Conservation (phyloP, 2,797 vertebrate species). For the Tolypeutes matacus region DNA sequence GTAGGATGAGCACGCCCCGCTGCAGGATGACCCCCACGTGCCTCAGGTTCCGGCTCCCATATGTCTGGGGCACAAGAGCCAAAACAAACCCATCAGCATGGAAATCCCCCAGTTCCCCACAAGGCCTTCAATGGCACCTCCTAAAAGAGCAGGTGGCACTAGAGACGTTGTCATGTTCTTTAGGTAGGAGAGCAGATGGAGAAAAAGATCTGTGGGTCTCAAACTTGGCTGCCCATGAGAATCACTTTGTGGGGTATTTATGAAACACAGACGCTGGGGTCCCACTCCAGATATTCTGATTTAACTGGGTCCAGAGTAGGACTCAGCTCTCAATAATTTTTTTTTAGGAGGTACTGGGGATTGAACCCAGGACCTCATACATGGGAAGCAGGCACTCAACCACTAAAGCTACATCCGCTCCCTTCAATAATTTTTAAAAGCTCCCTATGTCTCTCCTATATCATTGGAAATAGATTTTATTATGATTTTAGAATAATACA, state of each 20-base stretch:
- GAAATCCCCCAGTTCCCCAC: accelerated
- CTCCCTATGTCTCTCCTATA: too few relatives aligned
- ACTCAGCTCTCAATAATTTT: neutral
- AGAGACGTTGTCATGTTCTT: neutral
- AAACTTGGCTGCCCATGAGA: neutral
- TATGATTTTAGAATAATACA: too few relatives aligned
- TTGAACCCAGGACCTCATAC: too few relatives aligned
- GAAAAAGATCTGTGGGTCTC: neutral
- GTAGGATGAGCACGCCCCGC: constrained; percentile 90
- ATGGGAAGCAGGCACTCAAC: too few relatives aligned
- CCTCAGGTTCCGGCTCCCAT: constrained; percentile 93
- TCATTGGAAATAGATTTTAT: too few relatives aligned
- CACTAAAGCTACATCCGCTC: too few relatives aligned
- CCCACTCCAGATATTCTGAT: neutral
- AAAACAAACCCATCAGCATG: neutral
- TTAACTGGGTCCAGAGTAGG: neutral
- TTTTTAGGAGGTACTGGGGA: too few relatives aligned
- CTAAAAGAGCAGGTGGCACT: neutral
- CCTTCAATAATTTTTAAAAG: neutral
- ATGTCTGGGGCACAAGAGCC: constrained; percentile 88
- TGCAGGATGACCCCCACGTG: constrained; percentile 94
- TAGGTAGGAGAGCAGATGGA: too few relatives aligned
- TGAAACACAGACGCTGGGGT: neutral
- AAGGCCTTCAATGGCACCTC: neutral
- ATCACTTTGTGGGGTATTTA: neutral